These are phyloP conservation scores for Penaeus indicus DNA, from an alignment of 1,140 invertebrate genomes.

Conservation along the genomic window DNA sequence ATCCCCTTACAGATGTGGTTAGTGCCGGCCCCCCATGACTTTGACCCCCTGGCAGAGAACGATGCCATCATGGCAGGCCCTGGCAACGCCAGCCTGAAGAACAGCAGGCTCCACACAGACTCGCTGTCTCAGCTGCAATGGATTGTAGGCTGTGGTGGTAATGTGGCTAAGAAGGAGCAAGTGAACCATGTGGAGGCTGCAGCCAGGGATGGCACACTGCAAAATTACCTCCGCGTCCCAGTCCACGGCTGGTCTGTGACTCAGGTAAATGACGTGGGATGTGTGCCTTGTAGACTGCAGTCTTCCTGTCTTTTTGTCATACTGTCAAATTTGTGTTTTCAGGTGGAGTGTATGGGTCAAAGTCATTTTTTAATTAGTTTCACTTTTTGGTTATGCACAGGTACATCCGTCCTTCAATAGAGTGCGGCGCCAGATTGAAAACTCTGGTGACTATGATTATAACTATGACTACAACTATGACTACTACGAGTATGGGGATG, in stretches of 20 bases:
- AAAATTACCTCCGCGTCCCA: constrained; percentile 75
- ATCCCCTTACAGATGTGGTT: constrained; percentile 37
- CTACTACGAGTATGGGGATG: constrained; percentile 29
- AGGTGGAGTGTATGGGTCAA: no score
- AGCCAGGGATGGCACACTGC: constrained; percentile 77
- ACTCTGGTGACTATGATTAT: constrained; percentile 18
- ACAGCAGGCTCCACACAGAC: constrained; percentile 72
- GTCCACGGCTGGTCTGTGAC: constrained; percentile 78
- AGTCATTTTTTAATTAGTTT: no score
- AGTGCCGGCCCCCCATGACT: constrained; percentile 54
- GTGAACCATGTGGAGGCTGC: constrained; percentile 76
- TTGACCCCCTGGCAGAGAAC: constrained; percentile 69
- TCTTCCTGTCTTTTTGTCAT: neutral
- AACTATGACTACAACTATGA: neutral
- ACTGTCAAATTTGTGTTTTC: no score
- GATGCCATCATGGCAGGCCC: constrained; percentile 75
- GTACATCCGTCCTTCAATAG: no score
- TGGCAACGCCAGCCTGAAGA: constrained; percentile 74
- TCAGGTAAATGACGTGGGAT: constrained; percentile 68
- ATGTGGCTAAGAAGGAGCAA: constrained; percentile 74
- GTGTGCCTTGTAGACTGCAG: neutral
- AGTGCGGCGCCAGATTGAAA: no score
- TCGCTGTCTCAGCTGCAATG: constrained; percentile 74
- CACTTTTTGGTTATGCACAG: no score
- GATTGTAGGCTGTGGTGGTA: constrained; percentile 79